Conservation (phyloP, 2,888 invertebrate genomes). For the Rhagium mordax region DNA sequence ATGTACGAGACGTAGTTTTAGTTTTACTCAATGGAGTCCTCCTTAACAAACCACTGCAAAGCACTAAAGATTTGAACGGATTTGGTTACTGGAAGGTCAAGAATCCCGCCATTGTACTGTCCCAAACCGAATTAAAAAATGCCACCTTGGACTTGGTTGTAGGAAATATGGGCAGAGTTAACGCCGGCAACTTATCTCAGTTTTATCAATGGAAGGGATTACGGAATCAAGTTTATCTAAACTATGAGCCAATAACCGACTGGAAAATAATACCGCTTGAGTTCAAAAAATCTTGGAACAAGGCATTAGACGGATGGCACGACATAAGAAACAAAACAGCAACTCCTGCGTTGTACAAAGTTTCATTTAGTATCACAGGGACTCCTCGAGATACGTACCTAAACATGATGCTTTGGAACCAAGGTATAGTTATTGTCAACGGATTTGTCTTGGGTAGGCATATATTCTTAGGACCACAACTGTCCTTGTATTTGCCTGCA, state of each 20-base stretch:
- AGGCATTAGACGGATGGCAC: constrained; percentile 47
- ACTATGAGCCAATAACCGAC: constrained; percentile 62
- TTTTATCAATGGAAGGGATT: constrained; percentile 60
- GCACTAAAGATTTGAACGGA: constrained; percentile 56
- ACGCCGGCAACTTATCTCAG: constrained; percentile 62
- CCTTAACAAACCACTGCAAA: constrained; percentile 61
- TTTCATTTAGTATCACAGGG: constrained; percentile 67
- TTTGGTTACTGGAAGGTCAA: constrained; percentile 68
- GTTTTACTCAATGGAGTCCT: constrained; percentile 70
- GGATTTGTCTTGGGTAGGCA: constrained; percentile 90
- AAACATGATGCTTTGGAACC: constrained; percentile 85
- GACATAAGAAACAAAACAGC: background rate
- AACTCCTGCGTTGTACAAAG: constrained; percentile 74
- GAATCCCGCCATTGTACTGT: constrained; percentile 60
- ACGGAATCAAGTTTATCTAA: constrained; percentile 66
- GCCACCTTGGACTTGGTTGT: constrained; percentile 68
- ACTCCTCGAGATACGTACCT: constrained; percentile 83
- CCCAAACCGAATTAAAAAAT: constrained; percentile 47
- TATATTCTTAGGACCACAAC: constrained; percentile 83
- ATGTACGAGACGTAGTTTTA: constrained; percentile 71
- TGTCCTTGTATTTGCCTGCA: constrained; percentile 87
- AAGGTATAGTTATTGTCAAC: constrained; percentile 89
- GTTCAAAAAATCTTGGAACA: constrained; percentile 67
- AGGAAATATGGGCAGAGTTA: constrained; percentile 89
- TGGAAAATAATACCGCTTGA: constrained; percentile 71